Evolutionary conservation across 2,113 vertebrate genomes (phyloP), one percentile per base, ranked within the genome.

Genomic region (Engystomops pustulosus): DNA sequence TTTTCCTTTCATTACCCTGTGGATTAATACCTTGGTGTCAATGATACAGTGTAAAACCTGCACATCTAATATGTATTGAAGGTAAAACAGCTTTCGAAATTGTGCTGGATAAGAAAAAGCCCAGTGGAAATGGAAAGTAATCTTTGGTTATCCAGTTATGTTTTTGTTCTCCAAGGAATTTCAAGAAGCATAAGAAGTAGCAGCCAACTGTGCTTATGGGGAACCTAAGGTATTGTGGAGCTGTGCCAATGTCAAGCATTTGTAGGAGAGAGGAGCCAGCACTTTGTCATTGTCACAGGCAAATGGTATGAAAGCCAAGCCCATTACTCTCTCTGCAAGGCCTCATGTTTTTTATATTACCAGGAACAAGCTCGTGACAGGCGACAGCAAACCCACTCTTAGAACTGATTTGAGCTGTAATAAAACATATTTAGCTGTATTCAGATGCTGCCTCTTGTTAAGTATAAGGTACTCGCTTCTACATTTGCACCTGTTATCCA

Each of bases 271-370:
- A 85, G 62, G 65, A 49, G 36, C 74, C 44, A 58, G 83, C 75
- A 78, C 74, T 85, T 85, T 79, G 75, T 85, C 83, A 85, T 85
- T 85, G 83, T 85, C 83, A 85, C 32, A 55, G 25, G 65, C 58
- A 85, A 85, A 85, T 78, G 27, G 83, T 79, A 58, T 79, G 75
- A 85, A 85, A 85, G 83, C 83, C 75, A 85, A 85, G 83, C 83
- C 74, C 83, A 85, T 85, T 85, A 85, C 74, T 85, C 74, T 85
- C 74, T 79, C 74, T 76, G 71, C 83, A 85, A 49, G 41, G 62
- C 65, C 49, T 85, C 47, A 58, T 85, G 83, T 78, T 85, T 85
- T 76, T 85, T 79, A 70, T 85, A 85, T 85, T 78, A 85, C 55
- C 18, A 27, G 53, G 74, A 79, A 79, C 74, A 77, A 85, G 83